phyloP scores from a whole-genome alignment of 2,113 vertebrate genomes.

The Tympanuchus pallidicinctus region DNA sequence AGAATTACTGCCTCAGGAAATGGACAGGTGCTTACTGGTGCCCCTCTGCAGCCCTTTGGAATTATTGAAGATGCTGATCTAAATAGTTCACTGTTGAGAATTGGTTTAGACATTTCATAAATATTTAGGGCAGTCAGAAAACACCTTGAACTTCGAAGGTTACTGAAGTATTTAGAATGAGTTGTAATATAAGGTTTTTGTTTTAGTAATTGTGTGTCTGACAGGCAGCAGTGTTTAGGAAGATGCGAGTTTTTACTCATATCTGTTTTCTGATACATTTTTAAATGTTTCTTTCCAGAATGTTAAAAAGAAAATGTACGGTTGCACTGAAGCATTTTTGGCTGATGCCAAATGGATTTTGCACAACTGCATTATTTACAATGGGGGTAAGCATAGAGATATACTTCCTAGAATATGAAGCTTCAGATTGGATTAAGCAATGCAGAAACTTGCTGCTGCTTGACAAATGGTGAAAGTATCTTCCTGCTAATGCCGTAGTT shows the following conservation, averaged over 20 bases:
- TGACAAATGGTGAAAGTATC: neutral
- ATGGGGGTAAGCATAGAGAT: slow-evolving; percentile 86
- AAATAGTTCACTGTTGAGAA: neutral
- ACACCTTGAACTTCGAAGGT: neutral
- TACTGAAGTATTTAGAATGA: neutral
- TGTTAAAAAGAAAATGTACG: slow-evolving; percentile 99
- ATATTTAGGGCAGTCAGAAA: neutral
- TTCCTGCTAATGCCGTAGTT: neutral
- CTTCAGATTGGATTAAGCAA: neutral
- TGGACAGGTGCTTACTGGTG: neutral
- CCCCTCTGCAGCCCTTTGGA: neutral
- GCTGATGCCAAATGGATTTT: slow-evolving; percentile 99
- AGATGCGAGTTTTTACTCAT: neutral
- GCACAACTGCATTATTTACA: slow-evolving; percentile 99
- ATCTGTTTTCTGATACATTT: neutral
- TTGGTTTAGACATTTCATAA: neutral
- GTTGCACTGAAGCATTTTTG: slow-evolving; percentile 98
- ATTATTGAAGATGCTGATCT: neutral
- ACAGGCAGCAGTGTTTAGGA: neutral
- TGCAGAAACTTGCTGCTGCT: neutral
- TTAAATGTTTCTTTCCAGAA: slow-evolving; percentile 80
- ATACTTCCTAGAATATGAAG: neutral
- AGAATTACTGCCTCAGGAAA: neutral
- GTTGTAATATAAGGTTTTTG: neutral
- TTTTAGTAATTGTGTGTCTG: neutral